phyloP scores from a whole-genome alignment of 2,888 invertebrate species.

The Dione vanillae region DNA sequence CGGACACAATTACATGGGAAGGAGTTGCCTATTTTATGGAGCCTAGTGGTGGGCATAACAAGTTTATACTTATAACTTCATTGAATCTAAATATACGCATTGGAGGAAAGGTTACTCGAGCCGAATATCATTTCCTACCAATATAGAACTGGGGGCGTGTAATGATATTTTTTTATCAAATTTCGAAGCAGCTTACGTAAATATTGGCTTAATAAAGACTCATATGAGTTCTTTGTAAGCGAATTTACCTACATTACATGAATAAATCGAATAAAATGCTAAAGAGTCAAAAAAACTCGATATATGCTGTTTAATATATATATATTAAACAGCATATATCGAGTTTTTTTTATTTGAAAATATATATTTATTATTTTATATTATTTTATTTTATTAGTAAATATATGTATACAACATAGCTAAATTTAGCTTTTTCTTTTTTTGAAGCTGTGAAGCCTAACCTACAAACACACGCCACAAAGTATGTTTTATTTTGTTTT shows the following conservation, averaged over 20 bases:
- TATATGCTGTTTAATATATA: not conserved
- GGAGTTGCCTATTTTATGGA: too few relatives aligned
- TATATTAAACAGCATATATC: not conserved
- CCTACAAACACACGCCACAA: too few relatives aligned
- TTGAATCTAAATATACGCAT: conserved; percentile 16
- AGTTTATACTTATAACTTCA: too few relatives aligned
- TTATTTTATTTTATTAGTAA: not conserved
- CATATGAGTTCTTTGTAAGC: conserved; percentile 4
- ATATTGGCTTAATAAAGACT: conserved; percentile 26
- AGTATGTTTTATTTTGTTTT: too few relatives aligned
- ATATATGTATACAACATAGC: too few relatives aligned
- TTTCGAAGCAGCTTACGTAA: conserved; percentile 26
- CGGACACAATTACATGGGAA: too few relatives aligned
- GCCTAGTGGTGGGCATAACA: too few relatives aligned
- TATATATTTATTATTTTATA: not conserved
- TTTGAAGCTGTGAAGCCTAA: too few relatives aligned
- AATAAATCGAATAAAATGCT: conserved; percentile 12
- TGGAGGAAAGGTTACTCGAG: conserved; percentile 42
- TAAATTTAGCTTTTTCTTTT: too few relatives aligned
- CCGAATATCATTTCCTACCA: conserved; percentile 37
- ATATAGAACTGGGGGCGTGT: conserved; percentile 40
- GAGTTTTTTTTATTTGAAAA: conserved; percentile 6
- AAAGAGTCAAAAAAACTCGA: conserved; percentile 4
- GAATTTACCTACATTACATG: conserved; percentile 28
- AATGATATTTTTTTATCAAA: conserved; percentile 36